Evolutionary conservation across 2,888 invertebrate genomes (phyloP).

Genomic region (Molanna angustata): DNA sequence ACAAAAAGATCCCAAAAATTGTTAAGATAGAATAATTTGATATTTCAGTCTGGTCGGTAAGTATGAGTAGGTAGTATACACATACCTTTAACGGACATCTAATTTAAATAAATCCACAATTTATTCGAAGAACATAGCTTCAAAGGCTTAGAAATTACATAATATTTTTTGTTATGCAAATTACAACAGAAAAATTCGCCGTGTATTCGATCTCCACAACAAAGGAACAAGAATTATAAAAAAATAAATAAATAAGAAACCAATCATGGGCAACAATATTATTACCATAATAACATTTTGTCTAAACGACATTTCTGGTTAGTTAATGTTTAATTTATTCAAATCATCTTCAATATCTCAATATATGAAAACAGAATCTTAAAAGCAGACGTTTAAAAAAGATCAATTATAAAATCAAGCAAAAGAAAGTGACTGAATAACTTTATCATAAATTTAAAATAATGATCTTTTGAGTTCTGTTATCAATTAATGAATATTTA

Average conservation of each 20-base stretch:
- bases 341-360: neutral
- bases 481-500: conserved; percentile 19
- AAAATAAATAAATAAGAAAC: neutral
- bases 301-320: neutral
- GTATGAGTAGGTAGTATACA: no score
- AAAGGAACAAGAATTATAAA: no score
- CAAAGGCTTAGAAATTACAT: no score
- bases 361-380: no score
- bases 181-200: no score
- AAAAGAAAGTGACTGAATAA: conserved; percentile 11
- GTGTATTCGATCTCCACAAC: no score
- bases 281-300: neutral
- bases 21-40: no score
- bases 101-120: no score
- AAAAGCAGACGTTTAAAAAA: neutral
- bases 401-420: neutral
- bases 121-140: no score
- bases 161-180: no score
- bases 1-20: conserved; percentile 25
- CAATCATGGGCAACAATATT: neutral
- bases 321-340: neutral
- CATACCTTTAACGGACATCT: no score
- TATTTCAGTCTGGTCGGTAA: no score
- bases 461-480: conserved; percentile 3
- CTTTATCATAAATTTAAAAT: conserved; percentile 6